Evolutionary conservation across 1,140 invertebrate species (phyloP), one percentile per base, ranked within the genome.

Genomic region (Pseudomyrmex dendroicus): DNA sequence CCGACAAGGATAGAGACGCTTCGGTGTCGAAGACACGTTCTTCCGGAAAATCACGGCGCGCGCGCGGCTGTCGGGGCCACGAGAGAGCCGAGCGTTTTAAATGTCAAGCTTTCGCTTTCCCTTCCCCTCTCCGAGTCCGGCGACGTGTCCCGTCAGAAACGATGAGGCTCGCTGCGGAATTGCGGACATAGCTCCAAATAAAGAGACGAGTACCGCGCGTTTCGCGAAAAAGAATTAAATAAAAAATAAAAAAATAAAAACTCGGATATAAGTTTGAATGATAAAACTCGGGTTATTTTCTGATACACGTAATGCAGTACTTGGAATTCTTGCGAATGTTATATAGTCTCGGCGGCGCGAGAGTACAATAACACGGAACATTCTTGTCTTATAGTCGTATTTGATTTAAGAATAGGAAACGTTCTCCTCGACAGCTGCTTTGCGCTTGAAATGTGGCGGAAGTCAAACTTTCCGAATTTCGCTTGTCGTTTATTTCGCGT

Each of bases 1-100:
- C n/a, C 67, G 76, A 86, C 85, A 50, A 68, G 85, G 76, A 86
- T 86, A n/a, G 85, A 80, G 57, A 64, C 70, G 76, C 10, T 57
- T 67, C 35, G 35, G 61, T 44, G 83, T 25, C 76, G 73, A 73
- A 72, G 66, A 46, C 63, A 70, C 56, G 7, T 48, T 57, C 22
- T 44, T 50, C 44, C 56, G 78, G 54, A 87, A 86, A 82, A 86
- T 83, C 52, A 76, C 48, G 83, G 62, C 62, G 68, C 82, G 73
- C 52, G 48, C 48, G 22, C 57, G 54, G 52, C 72, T 82, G 85
- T 83, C 77, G 72, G 64, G 46, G 13, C 52, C 35, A 35, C 35
- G 35, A 35, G 22, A 59, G 22, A 83, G 56, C 57, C 63, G 72
- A 22, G 59, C 63, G 77, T 86, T 74, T 35, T 78, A 67, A 82